Base-by-base conservation (phyloP, 2,888 invertebrate genomes). In the Ochropleura plecta region DNA sequence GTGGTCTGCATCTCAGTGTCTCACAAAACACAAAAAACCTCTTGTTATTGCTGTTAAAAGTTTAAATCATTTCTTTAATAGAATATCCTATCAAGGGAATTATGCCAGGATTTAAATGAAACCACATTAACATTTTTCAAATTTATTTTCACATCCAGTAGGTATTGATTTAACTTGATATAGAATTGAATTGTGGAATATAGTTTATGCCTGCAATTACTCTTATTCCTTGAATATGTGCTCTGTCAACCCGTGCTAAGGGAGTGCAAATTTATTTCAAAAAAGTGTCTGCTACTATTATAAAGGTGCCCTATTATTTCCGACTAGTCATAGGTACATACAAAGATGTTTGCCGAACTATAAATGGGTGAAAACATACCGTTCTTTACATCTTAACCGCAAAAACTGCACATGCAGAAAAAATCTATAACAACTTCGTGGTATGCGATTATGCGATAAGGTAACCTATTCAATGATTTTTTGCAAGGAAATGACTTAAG, bases 61-160 rank as follows among this genome's bases (percentile, higher is more conserved):
- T 30, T 30, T 14, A 40, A 9, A 16, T 40, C 18, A 18, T 59
- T 59, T 59, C 18, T 59, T 4, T 59, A 40, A 14, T 16, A 49
- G 49, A 14, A 16, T 16, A 12, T 42, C 14, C 3, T 12, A n/a
- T n/a, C n/a, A n/a, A 14, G 14, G 18, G 12, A 12, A 44, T 5
- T 51, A 12, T 30, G 42, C n/a, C 40, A 55, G 51, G 60, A 53
- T 65, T 48, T 0, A 78, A 84, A 81, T 81, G 0, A 84, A 86
- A 86, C 73, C 14, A 83, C 18, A 53, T 63, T 73, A 74, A 48
- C 53, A 14, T 76, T 76, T 71, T 72, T 70, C n/a, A 64, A 1
- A 30, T 84, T 84, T 86, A 78, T 81, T 86, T 18, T 57, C 53
- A 78, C 75, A 84, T 49, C 18, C 7, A 70, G 40, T 66, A 14